A percentile compares a stretch with the other conserved stretches of the same genome.
Conservation (phyloP, 2,888 invertebrate species). For the Chrysolina haemoptera region DNA sequence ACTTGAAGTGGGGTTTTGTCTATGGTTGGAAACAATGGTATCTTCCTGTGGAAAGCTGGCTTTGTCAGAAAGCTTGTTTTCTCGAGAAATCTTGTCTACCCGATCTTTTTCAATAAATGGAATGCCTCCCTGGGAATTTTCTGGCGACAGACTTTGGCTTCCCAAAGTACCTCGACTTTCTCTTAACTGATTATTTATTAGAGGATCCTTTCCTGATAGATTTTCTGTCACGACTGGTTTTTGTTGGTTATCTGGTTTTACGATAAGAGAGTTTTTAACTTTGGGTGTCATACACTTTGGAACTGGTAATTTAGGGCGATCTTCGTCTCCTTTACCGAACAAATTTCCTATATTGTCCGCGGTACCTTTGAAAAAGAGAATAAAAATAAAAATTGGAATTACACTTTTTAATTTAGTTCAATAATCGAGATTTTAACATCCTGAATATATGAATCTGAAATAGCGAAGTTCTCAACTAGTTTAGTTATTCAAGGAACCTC, state of each 20-base stretch:
- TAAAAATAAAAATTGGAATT: neutral
- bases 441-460: too few species aligned
- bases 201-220: neutral
- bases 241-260: neutral
- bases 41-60: too few species aligned
- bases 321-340: neutral
- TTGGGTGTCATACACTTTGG: neutral
- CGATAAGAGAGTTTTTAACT: neutral
- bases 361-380: neutral
- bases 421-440: neutral
- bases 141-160: neutral
- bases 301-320: neutral
- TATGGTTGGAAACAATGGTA: too few species aligned
- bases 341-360: constrained; percentile 19
- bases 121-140: neutral
- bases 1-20: too few species aligned
- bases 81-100: neutral
- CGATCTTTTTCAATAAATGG: neutral
- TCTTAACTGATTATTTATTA: neutral
- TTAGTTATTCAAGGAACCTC: too few species aligned
- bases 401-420: neutral
- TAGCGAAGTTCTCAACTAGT: too few species aligned
- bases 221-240: neutral
- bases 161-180: neutral
- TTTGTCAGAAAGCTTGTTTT: too few species aligned